Conservation (phyloP, 2,113 vertebrate species). For the Hippoglossus stenolepis region DNA sequence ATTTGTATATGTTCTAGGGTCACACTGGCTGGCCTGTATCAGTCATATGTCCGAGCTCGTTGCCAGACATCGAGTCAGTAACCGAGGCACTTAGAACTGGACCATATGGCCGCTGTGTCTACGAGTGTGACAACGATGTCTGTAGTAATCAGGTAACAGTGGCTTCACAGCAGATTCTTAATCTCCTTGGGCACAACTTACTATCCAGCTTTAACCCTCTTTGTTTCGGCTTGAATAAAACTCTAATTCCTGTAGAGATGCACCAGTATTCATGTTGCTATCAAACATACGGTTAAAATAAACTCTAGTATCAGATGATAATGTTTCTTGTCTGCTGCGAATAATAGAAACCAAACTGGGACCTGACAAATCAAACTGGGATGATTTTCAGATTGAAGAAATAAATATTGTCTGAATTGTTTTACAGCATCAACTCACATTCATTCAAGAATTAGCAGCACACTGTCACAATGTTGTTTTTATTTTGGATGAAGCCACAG, state of each 20-base stretch:
- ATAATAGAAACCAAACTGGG: too few relatives aligned
- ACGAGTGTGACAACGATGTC: conserved; percentile 89
- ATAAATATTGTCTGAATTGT: background rate
- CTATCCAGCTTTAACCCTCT: too few relatives aligned
- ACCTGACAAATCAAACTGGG: too few relatives aligned
- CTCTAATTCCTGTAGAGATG: too few relatives aligned
- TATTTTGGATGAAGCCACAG: too few relatives aligned
- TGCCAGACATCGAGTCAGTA: conserved; percentile 85
- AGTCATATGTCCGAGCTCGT: conserved; percentile 79
- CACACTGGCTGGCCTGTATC: conserved; percentile 83
- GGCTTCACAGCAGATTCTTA: background rate
- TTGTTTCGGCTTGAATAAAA: background rate
- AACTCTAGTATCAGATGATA: too few relatives aligned
- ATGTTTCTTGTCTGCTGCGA: too few relatives aligned
- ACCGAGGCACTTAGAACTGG: conserved; percentile 81
- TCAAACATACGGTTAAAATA: too few relatives aligned
- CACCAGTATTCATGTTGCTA: too few relatives aligned
- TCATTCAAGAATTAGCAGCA: too few relatives aligned
- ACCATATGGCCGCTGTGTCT: conserved; percentile 88
- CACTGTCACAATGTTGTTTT: too few relatives aligned
- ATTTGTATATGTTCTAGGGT: conserved; percentile 67
- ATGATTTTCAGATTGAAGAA: background rate
- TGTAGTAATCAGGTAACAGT: conserved; percentile 85
- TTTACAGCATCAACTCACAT: background rate
- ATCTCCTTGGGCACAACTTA: background rate